Evolutionary conservation across 1,140 invertebrate genomes (phyloP).

Genomic region (Lepidurus arcticus): DNA sequence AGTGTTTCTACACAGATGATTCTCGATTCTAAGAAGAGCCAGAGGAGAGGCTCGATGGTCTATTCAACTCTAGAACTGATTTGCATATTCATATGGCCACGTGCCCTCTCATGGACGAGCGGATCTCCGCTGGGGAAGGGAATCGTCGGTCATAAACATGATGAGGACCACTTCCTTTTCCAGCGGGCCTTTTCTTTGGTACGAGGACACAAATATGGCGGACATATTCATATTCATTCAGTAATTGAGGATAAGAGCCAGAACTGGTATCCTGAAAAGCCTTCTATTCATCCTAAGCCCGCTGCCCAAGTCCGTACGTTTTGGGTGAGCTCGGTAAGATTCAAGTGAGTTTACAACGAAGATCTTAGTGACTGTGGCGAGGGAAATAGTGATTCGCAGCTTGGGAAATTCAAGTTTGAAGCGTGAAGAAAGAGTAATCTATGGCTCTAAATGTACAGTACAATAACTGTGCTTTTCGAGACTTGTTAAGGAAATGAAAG

Average conservation of each 20-base stretch:
- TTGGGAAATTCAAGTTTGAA: too few relatives aligned
- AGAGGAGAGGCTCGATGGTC: background rate
- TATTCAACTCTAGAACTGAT: background rate
- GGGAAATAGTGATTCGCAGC: too few relatives aligned
- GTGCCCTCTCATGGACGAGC: background rate
- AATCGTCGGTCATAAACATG: background rate
- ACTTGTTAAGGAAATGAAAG: background rate
- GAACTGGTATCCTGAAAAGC: background rate
- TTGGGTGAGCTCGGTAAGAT: too few relatives aligned
- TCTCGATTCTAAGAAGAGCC: too few relatives aligned
- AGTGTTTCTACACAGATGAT: too few relatives aligned
- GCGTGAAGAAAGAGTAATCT: too few relatives aligned
- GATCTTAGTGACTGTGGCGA: too few relatives aligned
- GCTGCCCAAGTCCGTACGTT: background rate
- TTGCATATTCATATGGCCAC: conserved; percentile 11
- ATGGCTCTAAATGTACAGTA: too few relatives aligned
- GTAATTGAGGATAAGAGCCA: background rate
- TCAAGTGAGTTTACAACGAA: too few relatives aligned
- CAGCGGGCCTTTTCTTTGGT: background rate
- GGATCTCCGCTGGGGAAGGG: background rate
- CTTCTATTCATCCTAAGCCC: background rate
- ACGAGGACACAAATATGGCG: background rate
- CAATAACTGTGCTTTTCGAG: too few relatives aligned
- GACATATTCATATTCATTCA: background rate
- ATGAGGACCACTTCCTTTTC: background rate